phyloP scores from a whole-genome alignment of 2,797 vertebrate species.

The Sebastes iracundus region DNA sequence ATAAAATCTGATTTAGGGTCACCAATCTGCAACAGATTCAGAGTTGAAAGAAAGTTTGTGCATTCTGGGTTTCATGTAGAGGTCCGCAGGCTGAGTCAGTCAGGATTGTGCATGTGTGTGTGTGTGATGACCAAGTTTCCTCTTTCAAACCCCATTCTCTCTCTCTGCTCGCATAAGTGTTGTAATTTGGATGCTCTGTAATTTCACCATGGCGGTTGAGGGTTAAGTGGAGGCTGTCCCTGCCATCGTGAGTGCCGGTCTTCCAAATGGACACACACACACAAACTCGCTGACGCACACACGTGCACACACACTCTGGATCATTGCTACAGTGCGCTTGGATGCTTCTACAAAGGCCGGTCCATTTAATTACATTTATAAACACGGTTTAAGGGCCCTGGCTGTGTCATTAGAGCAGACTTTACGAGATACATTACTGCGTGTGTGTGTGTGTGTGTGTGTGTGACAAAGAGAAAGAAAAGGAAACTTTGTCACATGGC shows the following conservation, averaged over 20 bases:
- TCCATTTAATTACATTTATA: slow-evolving; percentile 83
- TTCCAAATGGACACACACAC: slow-evolving; percentile 65
- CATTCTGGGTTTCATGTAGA: slow-evolving; percentile 27
- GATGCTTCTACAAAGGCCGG: slow-evolving; percentile 73
- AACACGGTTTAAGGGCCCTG: slow-evolving; percentile 79
- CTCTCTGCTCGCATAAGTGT: slow-evolving; percentile 68
- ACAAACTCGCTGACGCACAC: slow-evolving; percentile 18
- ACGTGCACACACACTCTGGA: slow-evolving; percentile 41
- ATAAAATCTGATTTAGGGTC: slow-evolving; percentile 9
- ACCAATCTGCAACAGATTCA: slow-evolving; percentile 42
- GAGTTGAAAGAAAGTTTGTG: slow-evolving; percentile 33
- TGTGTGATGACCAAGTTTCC: slow-evolving; percentile 44
- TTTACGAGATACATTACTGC: slow-evolving; percentile 64
- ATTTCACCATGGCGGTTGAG: slow-evolving; percentile 82
- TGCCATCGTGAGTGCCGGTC: slow-evolving; percentile 66
- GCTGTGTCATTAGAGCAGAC: slow-evolving; percentile 77
- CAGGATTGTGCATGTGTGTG: slow-evolving; percentile 13
- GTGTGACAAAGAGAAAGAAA: slow-evolving; percentile 31
- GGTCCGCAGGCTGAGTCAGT: slow-evolving; percentile 55
- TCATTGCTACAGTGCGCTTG: slow-evolving; percentile 62
- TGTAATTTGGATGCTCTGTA: slow-evolving; percentile 84
- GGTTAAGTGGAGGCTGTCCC: slow-evolving; percentile 82
- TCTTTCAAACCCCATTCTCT: slow-evolving; percentile 42
- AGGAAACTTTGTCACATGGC: slow-evolving; percentile 60
- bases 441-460: slow-evolving; percentile 19